A percentile compares a stretch with the other conserved stretches of the same genome.
Evolutionary conservation across 2,113 vertebrate species (phyloP).

Genomic region (Engraulis encrasicolus): DNA sequence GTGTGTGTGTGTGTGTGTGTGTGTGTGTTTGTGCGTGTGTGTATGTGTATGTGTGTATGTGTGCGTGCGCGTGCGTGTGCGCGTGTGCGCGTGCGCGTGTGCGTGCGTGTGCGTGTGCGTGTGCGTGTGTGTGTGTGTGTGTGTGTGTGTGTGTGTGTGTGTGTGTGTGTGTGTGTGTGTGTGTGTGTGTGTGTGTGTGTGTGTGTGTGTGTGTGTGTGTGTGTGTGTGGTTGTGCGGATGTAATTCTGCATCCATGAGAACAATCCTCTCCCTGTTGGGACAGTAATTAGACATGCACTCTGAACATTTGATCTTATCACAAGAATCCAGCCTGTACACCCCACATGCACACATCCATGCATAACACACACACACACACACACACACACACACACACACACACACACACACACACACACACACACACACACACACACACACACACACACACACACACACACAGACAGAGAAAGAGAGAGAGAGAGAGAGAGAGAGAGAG

Average conservation of each 20-base stretch:
- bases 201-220: not conserved
- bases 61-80: too few relatives aligned
- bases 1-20: too few relatives aligned
- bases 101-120: too few relatives aligned
- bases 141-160: not conserved
- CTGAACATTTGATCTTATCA: not conserved
- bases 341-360: not conserved
- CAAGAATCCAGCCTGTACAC: not conserved
- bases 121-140: not conserved
- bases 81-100: too few relatives aligned
- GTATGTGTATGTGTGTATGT: too few relatives aligned
- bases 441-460: not conserved
- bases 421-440: conserved; percentile 12
- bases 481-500: too few relatives aligned
- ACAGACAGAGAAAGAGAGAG: not conserved
- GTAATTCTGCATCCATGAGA: not conserved
- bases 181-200: not conserved
- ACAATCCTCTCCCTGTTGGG: conserved; percentile 1
- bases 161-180: not conserved
- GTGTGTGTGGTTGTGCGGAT: not conserved
- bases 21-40: too few relatives aligned
- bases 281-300: not conserved
- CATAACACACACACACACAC: not conserved
- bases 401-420: not conserved
- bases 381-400: not conserved